Evolutionary conservation across 2,113 vertebrate species (phyloP).

Genomic region (Ammodytes marinus): DNA sequence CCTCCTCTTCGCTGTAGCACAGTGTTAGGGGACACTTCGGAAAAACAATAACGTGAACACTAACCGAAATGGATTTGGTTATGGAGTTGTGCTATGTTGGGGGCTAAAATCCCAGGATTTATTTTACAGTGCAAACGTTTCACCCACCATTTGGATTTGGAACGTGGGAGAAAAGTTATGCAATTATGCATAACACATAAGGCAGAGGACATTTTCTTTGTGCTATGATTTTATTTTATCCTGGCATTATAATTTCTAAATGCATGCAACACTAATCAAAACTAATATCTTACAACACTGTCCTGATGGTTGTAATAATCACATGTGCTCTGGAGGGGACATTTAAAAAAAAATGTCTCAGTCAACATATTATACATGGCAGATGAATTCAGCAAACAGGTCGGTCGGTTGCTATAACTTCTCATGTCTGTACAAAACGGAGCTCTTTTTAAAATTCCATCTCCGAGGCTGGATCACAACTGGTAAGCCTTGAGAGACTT

Average conservation of each 20-base stretch:
- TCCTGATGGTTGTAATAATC: conserved; percentile 40
- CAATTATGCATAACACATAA: conserved; percentile 27
- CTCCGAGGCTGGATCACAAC: conserved; percentile 73
- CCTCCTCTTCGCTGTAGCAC: conserved; percentile 10
- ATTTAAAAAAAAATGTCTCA: conserved; percentile 2
- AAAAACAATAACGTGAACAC: conserved; percentile 14
- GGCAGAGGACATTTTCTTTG: conserved; percentile 4
- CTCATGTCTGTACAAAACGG: conserved; percentile 67
- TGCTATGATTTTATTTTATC: conserved; percentile 47
- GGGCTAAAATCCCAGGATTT: conserved; percentile 27
- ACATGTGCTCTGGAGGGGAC: conserved; percentile 64
- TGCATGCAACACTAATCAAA: conserved; percentile 63
- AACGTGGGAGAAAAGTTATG: neutral
- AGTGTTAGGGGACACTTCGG: conserved; percentile 2
- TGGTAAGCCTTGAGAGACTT: conserved; percentile 87
- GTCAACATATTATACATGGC: conserved; percentile 11
- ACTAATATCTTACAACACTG: conserved; percentile 47
- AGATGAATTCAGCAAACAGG: conserved; percentile 42
- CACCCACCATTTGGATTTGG: neutral
- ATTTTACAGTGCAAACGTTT: conserved; percentile 3
- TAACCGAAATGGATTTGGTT: conserved; percentile 2
- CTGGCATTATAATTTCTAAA: conserved; percentile 51
- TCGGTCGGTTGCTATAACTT: conserved; percentile 37
- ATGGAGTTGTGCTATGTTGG: conserved; percentile 16
- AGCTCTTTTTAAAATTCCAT: conserved; percentile 66